Evolutionary conservation across 2,113 vertebrate species (phyloP), one percentile per base, ranked within the genome.

Genomic region (Pelobates fuscus): DNA sequence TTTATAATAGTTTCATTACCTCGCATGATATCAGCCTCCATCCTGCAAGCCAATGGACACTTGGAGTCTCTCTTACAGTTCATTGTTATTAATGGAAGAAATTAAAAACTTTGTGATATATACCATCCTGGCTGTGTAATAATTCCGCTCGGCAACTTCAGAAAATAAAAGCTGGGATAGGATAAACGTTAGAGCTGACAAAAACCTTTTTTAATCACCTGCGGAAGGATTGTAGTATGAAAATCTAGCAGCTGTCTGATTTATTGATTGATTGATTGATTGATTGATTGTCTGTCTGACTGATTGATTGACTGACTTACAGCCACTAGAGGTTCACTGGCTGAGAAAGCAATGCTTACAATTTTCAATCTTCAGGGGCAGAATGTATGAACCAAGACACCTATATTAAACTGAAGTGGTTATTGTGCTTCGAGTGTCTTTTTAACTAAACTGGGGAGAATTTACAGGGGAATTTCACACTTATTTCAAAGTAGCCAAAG

Each of bases 91-190:
- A 83, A 78, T 63, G 59, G 15, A 20, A 81, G 79, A 78, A 78
- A 80, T 60, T 27, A 78, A 83, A 49, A 84, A 80, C 64, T 72
- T 76, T 79, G 77, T 87, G 66, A 81, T 77, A 80, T 41, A 5
- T 68, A 75, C 80, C 71, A 77, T 73, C 80, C 81, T 74, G 44
- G 32, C 12, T 78, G 78, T 82, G 80, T 86, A 88, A 91, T 92
- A 93, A 89, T 86, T 89, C 85, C 80, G 88, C 89, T 90, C 91
- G 91, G 81, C 93, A 88, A 90, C 84, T 88, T 86, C 78, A 55
- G 7, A 23, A 1, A 55, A 0, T 55, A n/a, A 55, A 23, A 23
- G 4, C n/a, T 23, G 52, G 20, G n/a, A 55, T 11, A 20, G 21
- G 5, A 2, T 5, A 84, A 87, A 81, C 66, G 83, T 77, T 70